Evolutionary conservation across 2,797 vertebrate genomes (phyloP).

Genomic region (Decapterus maruadsi): DNA sequence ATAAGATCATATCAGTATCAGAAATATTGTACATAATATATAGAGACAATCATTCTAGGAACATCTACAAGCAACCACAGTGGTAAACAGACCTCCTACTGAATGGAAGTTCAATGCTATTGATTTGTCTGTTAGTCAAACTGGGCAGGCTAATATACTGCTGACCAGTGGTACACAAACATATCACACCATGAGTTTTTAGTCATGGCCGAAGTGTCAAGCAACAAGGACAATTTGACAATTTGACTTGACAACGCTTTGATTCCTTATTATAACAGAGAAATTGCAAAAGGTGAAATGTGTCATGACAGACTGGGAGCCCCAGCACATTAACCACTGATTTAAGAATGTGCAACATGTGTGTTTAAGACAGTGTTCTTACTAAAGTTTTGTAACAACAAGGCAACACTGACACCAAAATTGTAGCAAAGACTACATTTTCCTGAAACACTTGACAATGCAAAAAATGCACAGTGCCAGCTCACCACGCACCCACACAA

Average conservation of each 20-base stretch:
- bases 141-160: constrained; percentile 44
- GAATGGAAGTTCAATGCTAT: constrained; percentile 35
- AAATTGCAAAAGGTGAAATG: not conserved
- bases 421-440: constrained; percentile 6
- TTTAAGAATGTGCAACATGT: too few relatives aligned
- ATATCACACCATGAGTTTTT: constrained; percentile 21
- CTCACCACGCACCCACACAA: not conserved
- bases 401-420: not conserved
- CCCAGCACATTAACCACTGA: not conserved
- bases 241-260: too few relatives aligned
- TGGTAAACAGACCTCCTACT: constrained; percentile 25
- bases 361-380: too few relatives aligned
- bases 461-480: not conserved
- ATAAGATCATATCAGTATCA: not conserved
- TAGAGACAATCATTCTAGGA: constrained; percentile 1
- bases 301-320: not conserved
- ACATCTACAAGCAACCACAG: not conserved
- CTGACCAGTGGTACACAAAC: constrained; percentile 28
- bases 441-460: constrained; percentile 11
- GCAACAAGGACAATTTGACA: too few relatives aligned
- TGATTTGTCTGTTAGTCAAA: constrained; percentile 46
- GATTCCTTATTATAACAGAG: too few relatives aligned
- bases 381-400: not conserved
- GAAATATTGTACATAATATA: not conserved
- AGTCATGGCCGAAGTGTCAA: not conserved